Base-by-base conservation (phyloP, 2,797 vertebrate genomes). In the Scolopax bukidnonensis region DNA sequence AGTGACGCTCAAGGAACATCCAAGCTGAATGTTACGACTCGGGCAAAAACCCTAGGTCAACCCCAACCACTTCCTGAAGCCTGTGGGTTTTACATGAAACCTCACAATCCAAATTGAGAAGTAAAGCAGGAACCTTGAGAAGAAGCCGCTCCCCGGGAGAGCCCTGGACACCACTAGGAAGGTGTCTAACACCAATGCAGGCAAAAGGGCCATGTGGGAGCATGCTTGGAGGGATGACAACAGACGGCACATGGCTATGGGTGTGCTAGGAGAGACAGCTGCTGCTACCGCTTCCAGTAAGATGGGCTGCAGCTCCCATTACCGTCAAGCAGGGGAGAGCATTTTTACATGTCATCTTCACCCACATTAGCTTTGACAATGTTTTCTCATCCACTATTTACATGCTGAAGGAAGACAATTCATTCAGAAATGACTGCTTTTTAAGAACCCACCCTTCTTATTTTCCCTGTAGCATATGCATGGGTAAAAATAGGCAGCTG, bases 151-250 rank as follows among this genome's bases (percentile, higher is more conserved):
- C 9, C 30, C 56, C 36, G 23, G 30, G 41, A 82, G 28, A 92
- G 40, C 63, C 68, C 28, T 17, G 48, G 57, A 41, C 36, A 20
- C 9, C 1, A 0, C 9, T 6, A 38, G 24, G 51, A 89, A 68
- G 69, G 53, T 10, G n/a, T 38, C 25, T 5, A 60, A 32, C 71
- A 48, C 13, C 53, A 27, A n/a, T 30, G 65, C 13, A 48, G 53
- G 45, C 63, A 24, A 38, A 67, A 65, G 71, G 81, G 43, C 81
- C 2, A 0, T 1, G 11, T 23, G 21, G 2, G 79, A 59, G 36
- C 0, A 0, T 38, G 47, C 60, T 50, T 45, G 0, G 1, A 40
- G 33, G 61, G 78, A n/a, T 1, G 10, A 27, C 2, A 3, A 38
- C 71, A 65, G 53, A 59, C 53, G 84, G n/a, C 63, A 60, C 43